Evolutionary conservation across 2,113 vertebrate species (phyloP), one percentile per base, ranked within the genome.

Genomic region (Dromiciops gliroides): DNA sequence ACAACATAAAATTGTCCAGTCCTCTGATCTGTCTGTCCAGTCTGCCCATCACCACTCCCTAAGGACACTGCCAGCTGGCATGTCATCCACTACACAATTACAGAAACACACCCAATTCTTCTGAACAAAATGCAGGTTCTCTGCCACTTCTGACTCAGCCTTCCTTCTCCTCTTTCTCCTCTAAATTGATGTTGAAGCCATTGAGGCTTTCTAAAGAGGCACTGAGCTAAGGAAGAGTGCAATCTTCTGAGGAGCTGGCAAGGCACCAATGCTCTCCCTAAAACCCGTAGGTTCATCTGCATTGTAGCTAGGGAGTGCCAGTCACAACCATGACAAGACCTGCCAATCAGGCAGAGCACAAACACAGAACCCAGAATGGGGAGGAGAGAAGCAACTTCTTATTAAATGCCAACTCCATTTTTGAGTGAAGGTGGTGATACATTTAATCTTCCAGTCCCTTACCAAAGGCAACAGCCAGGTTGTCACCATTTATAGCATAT

Each of bases 271-370:
- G 89, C 14, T 89, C 48, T 44, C 31, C 31, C 14, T 1, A 3
- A 19, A 0, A 0, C 47, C 1, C 44, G 14, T 3, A 48, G 95
- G 50, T 92, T 92, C 95, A 96, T 93, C 75, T 95, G 88, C 31
- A 51, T 50, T 51, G 95, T 31, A 88, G 9, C 94, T 90, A 48
- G 91, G 97, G 75, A 91, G 3, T 88, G 93, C n/a, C 75, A 90
- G 96, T 94, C 92, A 94, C 93, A 96, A 90, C 0, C 0, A 8
- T 37, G 94, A 51, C 90, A 96, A 91, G 60, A 95, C 50, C 56
- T 96, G 94, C 83, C 97, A 94, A 0, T 47, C 92, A 75, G 92
- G 26, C 8, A 8, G 75, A 90, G 93, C 24, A 5, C 23, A 95
- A 51, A 37, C n/a, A 44, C 89, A 89, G 26, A 83, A 0, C 14